These are phyloP conservation scores for Synanthedon tipuliformis DNA, from an alignment of 2,888 invertebrate genomes.

Conservation along the genomic window DNA sequence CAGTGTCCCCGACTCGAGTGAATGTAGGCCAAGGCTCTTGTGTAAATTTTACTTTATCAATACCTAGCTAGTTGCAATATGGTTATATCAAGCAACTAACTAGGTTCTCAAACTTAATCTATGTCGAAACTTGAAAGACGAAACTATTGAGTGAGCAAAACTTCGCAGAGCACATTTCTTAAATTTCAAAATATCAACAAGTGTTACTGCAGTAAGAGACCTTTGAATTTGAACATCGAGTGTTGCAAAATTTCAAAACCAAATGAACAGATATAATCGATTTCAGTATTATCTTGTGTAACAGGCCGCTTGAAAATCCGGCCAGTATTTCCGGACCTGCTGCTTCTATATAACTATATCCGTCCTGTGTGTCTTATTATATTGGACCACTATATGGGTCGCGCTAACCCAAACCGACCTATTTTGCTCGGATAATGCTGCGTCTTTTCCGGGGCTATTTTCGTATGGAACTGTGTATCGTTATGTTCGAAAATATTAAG, in stretches of 20 bases:
- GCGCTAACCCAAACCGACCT: slow-evolving; percentile 15
- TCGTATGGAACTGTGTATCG: neutral
- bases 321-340: neutral
- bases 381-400: neutral
- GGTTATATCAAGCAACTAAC: too few species aligned
- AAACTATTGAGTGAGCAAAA: too few species aligned
- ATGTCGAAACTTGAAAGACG: too few species aligned
- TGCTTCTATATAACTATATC: neutral
- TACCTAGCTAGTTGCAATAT: too few species aligned
- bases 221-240: too few species aligned
- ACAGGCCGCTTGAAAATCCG: neutral
- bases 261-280: neutral
- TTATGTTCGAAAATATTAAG: neutral
- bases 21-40: neutral
- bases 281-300: neutral
- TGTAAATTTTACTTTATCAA: neutral
- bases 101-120: too few species aligned
- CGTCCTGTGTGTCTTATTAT: neutral
- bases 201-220: too few species aligned
- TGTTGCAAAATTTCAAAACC: neutral
- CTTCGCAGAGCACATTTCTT: too few species aligned
- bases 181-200: too few species aligned
- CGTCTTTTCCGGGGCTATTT: slow-evolving; percentile 12
- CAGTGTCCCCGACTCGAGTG: neutral
- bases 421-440: slow-evolving; percentile 21